Conservation (phyloP, 2,113 vertebrate species). For the Brachyistius frenatus region DNA sequence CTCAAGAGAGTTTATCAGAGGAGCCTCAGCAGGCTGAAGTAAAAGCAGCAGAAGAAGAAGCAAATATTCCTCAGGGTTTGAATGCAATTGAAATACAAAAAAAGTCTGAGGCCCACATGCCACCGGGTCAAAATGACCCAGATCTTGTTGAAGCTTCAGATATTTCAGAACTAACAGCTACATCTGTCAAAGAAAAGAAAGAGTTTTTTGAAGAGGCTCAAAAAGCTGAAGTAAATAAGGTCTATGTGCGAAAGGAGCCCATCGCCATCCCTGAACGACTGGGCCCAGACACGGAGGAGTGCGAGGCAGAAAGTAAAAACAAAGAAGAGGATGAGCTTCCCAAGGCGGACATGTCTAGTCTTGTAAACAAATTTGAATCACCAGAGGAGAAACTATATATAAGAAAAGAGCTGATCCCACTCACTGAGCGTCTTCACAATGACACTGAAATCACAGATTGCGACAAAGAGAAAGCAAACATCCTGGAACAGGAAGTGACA, state of each 20-base stretch:
- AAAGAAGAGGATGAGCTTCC: slow-evolving; percentile 77
- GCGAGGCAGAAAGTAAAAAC: slow-evolving; percentile 60
- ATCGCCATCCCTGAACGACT: slow-evolving; percentile 72
- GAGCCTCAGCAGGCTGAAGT: slow-evolving; percentile 27
- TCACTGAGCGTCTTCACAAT: slow-evolving; percentile 67
- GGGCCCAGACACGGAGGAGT: slow-evolving; percentile 77
- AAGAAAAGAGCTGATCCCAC: slow-evolving; percentile 73
- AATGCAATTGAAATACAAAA: slow-evolving; percentile 43
- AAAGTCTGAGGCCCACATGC: slow-evolving; percentile 75
- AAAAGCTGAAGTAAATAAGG: slow-evolving; percentile 81
- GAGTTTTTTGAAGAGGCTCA: slow-evolving; percentile 82
- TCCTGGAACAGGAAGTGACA: slow-evolving; percentile 78
- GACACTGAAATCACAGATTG: slow-evolving; percentile 67
- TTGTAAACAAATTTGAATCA: slow-evolving; percentile 81
- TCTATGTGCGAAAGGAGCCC: slow-evolving; percentile 77
- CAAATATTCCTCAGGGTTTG: slow-evolving; percentile 22
- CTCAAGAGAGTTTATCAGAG: slow-evolving; percentile 19
- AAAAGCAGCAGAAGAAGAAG: slow-evolving; percentile 13
- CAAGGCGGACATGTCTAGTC: slow-evolving; percentile 67
- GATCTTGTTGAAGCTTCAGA: slow-evolving; percentile 55
- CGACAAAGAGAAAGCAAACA: slow-evolving; percentile 73
- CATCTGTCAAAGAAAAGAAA: slow-evolving; percentile 80
- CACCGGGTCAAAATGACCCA: slow-evolving; percentile 81
- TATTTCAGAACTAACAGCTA: slow-evolving; percentile 58
- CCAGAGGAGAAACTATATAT: slow-evolving; percentile 71